Percentiles rank a stretch among this genome's conserved stretches.
Conservation (phyloP, 1,140 invertebrate species). For the Sarcophaga bullata region DNA sequence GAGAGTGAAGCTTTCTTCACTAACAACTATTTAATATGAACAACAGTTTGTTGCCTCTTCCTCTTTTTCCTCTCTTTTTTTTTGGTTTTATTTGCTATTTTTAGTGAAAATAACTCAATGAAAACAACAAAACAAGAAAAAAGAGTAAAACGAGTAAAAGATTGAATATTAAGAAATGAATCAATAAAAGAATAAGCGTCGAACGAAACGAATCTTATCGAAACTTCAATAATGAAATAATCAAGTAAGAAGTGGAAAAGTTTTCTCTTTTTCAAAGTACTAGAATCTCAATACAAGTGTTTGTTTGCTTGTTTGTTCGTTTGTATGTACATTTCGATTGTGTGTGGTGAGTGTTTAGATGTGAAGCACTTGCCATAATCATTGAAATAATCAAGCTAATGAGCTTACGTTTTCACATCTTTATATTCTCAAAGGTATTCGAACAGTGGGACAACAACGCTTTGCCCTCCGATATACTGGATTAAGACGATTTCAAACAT, state of each 20-base stretch:
- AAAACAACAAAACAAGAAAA: not conserved
- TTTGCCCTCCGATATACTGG: too few species aligned
- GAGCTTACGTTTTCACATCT: slow-evolving; percentile 9
- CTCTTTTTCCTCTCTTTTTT: not conserved
- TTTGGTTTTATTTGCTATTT: slow-evolving; percentile 28
- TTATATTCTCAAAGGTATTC: not conserved
- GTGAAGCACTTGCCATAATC: not conserved
- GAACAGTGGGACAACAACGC: not conserved
- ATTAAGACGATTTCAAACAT: too few species aligned
- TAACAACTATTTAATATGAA: slow-evolving; percentile 35
- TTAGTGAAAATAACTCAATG: not conserved
- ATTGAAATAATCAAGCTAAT: slow-evolving; percentile 34
- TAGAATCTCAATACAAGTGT: not conserved
- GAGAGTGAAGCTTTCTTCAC: not conserved
- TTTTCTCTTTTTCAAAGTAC: not conserved
- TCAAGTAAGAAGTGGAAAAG: slow-evolving; percentile 35
- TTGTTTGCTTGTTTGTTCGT: not conserved
- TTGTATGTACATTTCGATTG: not conserved
- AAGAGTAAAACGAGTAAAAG: too few species aligned
- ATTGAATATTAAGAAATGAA: slow-evolving; percentile 1
- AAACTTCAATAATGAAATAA: slow-evolving; percentile 36
- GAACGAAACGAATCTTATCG: slow-evolving; percentile 13
- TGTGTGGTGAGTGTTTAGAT: not conserved
- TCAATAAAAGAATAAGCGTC: not conserved
- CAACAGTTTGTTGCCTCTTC: not conserved